Conservation (phyloP, 1,140 invertebrate species). For the Drosophila oshimai region DNA sequence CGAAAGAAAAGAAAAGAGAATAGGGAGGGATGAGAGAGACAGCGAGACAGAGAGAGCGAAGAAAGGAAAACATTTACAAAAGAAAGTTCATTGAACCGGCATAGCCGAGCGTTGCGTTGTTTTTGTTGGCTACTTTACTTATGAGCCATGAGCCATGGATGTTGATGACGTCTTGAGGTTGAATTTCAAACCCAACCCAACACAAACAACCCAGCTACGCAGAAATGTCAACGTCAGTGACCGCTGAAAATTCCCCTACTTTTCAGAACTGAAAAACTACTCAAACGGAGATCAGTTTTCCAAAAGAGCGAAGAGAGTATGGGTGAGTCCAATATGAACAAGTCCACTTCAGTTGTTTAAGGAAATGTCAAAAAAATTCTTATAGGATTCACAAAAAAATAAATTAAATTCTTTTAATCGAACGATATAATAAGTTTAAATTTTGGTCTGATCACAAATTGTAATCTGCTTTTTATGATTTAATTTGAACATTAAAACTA, state of each 20-base stretch:
- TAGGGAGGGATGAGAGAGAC: constrained; percentile 3
- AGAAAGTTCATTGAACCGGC: constrained; percentile 69
- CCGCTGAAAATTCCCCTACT: neutral
- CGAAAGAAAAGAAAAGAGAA: neutral
- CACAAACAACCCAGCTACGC: constrained; percentile 9
- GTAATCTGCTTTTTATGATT: too few species aligned
- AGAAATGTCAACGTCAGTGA: constrained; percentile 29
- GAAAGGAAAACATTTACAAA: constrained; percentile 76
- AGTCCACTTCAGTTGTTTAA: too few species aligned
- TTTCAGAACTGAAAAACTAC: neutral
- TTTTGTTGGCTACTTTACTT: constrained; percentile 64
- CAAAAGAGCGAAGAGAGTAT: too few species aligned
- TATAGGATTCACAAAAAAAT: too few species aligned
- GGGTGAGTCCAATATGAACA: too few species aligned
- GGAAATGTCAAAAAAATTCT: too few species aligned
- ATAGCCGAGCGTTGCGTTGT: constrained; percentile 38
- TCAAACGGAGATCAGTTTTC: neutral
- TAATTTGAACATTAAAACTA: too few species aligned
- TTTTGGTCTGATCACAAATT: too few species aligned
- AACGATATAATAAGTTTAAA: too few species aligned
- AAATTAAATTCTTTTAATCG: too few species aligned
- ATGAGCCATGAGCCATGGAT: constrained; percentile 19
- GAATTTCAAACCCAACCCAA: constrained; percentile 31
- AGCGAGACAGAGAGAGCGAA: constrained; percentile 33
- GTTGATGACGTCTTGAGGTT: constrained; percentile 43